Evolutionary conservation across 2,797 vertebrate species (phyloP).

Genomic region (Onychomys leucogaster): DNA sequence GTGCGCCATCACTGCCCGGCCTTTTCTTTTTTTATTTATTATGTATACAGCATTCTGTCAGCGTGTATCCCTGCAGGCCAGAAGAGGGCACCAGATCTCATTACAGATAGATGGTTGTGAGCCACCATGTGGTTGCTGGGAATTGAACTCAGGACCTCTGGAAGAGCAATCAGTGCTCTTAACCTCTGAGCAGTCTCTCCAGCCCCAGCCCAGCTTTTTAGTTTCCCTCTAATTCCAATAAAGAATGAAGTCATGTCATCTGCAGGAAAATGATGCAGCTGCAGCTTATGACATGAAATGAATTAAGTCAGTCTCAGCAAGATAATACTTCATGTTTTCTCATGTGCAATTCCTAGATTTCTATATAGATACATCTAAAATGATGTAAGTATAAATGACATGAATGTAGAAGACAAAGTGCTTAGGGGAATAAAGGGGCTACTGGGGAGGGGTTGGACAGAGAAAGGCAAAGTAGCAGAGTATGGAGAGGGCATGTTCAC

Average conservation of each 20-base stretch:
- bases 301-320: neutral
- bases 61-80: no score
- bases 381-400: neutral
- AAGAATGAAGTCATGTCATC: neutral
- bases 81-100: no score
- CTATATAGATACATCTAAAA: neutral
- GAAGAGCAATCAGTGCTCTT: no score
- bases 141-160: no score
- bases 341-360: neutral
- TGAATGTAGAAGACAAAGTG: neutral
- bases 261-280: neutral
- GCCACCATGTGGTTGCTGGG: no score
- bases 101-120: no score
- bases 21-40: no score
- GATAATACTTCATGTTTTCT: neutral
- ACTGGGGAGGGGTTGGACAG: neutral
- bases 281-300: neutral
- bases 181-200: no score
- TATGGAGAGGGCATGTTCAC: no score
- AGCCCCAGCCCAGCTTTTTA: no score
- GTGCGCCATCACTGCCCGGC: no score
- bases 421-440: neutral
- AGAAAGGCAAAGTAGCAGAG: neutral
- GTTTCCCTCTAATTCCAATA: neutral
- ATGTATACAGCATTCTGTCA: no score